Evolutionary conservation across 2,888 invertebrate species (phyloP), one percentile per base, ranked within the genome.

Genomic region (Euphydryas editha): DNA sequence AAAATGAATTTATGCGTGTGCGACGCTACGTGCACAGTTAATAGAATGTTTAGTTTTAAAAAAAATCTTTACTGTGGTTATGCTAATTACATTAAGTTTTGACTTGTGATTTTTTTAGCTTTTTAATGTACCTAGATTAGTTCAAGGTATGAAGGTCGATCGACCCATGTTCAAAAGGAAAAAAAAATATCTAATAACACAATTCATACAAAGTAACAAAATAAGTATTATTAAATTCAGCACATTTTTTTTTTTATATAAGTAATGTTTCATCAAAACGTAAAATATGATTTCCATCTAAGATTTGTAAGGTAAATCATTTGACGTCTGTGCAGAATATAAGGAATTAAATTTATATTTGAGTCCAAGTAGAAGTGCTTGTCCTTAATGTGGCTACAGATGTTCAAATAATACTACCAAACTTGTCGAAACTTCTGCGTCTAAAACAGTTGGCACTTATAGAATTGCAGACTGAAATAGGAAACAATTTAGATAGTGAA

Each of bases 261-360:
- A 11, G 11, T 15, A 11, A 39, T 10, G 3, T 39, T 10, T 39
- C 39, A 39, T 47, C 6, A 20, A 18, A 11, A 3, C 3, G 20
- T 24, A 51, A 21, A 24, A 24, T n/a, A 15, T 37, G 39, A 17
- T 55, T 37, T 39, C 37, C 30, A 24, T 18, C 10, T n/a, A 67
- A 62, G 20, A 47, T 57, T 24, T 37, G 30, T 17, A 37, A 8
- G 44, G 4, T 47, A 63, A 49, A 30, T 51, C 37, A 59, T 55
- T 63, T 49, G 47, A 49, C 39, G 15, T 63, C 17, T 36, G 39
- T 49, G 39, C 37, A 47, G 47, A 21, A 42, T 39, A n/a, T 57
- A 62, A 62, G 58, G 59, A 62, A 54, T 59, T 60, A 37, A 55
- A 47, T 59, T 47, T 63, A 55, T 59, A 67, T 67, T 54, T 59